Conservation (phyloP, 92 coral and sea anemone species). For the Palythoa heliodiscus region DNA sequence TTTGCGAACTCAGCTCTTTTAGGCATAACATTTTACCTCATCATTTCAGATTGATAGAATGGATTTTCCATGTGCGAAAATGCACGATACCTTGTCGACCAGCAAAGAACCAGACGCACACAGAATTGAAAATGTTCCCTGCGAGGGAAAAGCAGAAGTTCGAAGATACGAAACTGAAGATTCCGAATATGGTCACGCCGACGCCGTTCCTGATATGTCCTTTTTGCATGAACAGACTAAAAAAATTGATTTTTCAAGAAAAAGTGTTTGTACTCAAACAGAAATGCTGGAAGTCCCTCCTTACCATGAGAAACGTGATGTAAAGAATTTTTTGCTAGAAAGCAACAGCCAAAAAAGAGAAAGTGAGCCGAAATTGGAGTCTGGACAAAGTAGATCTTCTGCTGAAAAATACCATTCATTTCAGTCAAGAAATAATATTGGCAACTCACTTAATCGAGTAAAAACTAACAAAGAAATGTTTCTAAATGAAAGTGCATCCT, state of each 20-base stretch:
- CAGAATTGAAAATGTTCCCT: too few species aligned
- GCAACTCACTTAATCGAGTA: not conserved
- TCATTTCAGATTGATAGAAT: too few species aligned
- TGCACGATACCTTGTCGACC: too few species aligned
- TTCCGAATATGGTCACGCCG: not conserved
- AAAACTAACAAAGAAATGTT: not conserved
- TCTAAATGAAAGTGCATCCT: not conserved
- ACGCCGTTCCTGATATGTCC: not conserved
- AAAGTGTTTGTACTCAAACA: not conserved
- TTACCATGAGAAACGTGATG: not conserved
- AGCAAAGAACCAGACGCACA: too few species aligned
- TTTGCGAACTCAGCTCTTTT: too few species aligned
- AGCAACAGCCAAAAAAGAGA: not conserved
- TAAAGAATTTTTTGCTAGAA: not conserved
- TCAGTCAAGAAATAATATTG: not conserved
- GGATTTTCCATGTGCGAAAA: too few species aligned
- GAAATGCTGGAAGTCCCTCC: conserved; percentile 4
- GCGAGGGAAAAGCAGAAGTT: not conserved
- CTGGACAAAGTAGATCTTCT: not conserved
- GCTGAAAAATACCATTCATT: not conserved
- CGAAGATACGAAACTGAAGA: not conserved
- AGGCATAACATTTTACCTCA: too few species aligned
- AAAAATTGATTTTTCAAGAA: not conserved
- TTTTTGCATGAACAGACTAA: not conserved
- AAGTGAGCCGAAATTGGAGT: not conserved